Conservation (phyloP, 2,888 invertebrate species). For the Neuroscelio doddi region DNA sequence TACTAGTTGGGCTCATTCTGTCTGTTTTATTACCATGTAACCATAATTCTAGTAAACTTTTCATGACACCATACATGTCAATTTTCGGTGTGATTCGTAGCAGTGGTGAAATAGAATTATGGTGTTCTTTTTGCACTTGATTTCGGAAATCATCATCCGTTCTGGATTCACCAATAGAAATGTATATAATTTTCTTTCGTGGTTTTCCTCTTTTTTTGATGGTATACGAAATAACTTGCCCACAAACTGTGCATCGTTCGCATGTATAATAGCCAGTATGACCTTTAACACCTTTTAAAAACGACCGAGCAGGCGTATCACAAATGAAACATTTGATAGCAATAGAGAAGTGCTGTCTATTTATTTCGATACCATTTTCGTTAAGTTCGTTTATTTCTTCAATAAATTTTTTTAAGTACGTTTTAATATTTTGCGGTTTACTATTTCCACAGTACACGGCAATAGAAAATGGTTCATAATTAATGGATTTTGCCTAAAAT, state of each 20-base stretch:
- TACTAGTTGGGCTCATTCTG: conserved; percentile 4
- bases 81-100: conserved; percentile 16
- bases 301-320: conserved; percentile 44
- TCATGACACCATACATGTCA: conserved; percentile 40
- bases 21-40: not conserved
- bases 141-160: conserved; percentile 25
- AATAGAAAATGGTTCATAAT: conserved; percentile 43
- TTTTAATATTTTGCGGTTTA: conserved; percentile 40
- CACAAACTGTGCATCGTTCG: conserved; percentile 40
- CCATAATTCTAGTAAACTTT: conserved; percentile 28
- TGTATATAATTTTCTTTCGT: conserved; percentile 17
- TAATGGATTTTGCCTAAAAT: conserved; percentile 39
- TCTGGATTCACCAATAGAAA: conserved; percentile 2
- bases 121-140: conserved; percentile 27
- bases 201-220: too few relatives aligned
- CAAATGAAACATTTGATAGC: conserved; percentile 39
- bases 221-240: conserved; percentile 7
- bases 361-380: conserved; percentile 30
- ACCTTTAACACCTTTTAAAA: conserved; percentile 41
- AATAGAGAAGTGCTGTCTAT: conserved; percentile 24
- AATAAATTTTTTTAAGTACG: conserved; percentile 38
- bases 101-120: conserved; percentile 24
- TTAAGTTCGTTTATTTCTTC: conserved; percentile 34
- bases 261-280: conserved; percentile 43
- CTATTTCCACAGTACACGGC: conserved; percentile 42